These are phyloP conservation scores for Tretioscincus oriximinensis DNA, from an alignment of 2,113 vertebrate species.

Conservation along the genomic window DNA sequence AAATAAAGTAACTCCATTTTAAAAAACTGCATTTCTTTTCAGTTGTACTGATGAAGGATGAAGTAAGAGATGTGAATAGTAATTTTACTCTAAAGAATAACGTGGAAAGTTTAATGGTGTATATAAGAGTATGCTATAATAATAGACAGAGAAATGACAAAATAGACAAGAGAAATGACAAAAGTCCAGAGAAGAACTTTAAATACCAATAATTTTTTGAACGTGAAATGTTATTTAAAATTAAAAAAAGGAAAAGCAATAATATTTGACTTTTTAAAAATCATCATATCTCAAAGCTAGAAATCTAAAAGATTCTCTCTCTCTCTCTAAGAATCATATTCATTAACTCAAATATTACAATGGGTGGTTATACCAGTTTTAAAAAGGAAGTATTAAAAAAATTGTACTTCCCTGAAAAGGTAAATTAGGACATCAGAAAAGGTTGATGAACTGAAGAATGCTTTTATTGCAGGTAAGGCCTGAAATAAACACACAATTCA, in stretches of 20 bases:
- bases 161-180: neutral
- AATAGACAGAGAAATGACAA: neutral
- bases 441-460: neutral
- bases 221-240: no score
- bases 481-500: neutral
- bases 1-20: neutral
- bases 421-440: neutral
- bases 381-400: neutral
- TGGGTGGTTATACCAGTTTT: neutral
- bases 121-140: neutral
- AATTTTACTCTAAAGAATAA: neutral
- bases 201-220: no score
- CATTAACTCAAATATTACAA: neutral
- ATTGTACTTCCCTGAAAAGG: neutral
- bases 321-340: neutral
- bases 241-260: neutral
- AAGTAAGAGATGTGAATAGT: neutral
- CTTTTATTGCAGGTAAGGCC: neutral
- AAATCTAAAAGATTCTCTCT: no score
- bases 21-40: neutral
- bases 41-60: neutral
- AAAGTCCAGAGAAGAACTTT: no score
- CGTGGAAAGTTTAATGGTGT: neutral
- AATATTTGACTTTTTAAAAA: neutral
- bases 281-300: no score